Conservation (phyloP, 2,113 vertebrate species). For the Myxocyprinus asiaticus region DNA sequence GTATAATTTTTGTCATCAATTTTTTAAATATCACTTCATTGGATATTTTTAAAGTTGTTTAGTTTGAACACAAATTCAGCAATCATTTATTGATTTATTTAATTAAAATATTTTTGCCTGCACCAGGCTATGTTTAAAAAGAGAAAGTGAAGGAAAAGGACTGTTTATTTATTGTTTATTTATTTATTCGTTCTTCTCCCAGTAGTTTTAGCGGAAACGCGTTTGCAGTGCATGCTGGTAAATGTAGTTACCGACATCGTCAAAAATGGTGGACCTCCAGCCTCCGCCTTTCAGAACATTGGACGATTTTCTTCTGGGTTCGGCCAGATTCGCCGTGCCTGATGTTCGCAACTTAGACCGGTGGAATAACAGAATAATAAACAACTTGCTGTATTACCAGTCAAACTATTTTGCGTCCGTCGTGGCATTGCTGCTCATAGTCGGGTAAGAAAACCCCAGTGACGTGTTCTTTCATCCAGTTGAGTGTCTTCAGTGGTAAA, state of each 20-base stretch:
- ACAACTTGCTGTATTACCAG: constrained; percentile 78
- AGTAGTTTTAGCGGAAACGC: not conserved
- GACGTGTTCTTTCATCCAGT: constrained; percentile 38
- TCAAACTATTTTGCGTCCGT: constrained; percentile 71
- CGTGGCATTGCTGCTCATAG: constrained; percentile 58
- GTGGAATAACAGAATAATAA: constrained; percentile 76
- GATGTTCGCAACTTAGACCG: constrained; percentile 68
- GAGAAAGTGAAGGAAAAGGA: no score
- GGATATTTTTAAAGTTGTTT: no score
- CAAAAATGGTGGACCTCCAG: constrained; percentile 62
- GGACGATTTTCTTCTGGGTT: constrained; percentile 73
- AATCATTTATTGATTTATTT: no score
- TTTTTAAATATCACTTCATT: no score
- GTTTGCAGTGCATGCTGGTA: constrained; percentile 50
- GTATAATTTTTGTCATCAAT: no score
- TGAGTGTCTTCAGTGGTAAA: no score
- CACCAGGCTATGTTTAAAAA: no score
- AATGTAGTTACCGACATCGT: constrained; percentile 56
- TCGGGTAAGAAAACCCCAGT: constrained; percentile 65
- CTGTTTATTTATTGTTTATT: not conserved
- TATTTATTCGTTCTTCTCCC: not conserved
- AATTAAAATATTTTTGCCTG: no score
- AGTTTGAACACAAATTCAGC: no score
- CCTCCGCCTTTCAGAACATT: constrained; percentile 62
- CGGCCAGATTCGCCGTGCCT: constrained; percentile 69